A percentile compares a stretch with the other conserved stretches of the same genome.
phyloP scores from a whole-genome alignment of 2,888 invertebrate species.

The Gymnoscelis rufifasciata region DNA sequence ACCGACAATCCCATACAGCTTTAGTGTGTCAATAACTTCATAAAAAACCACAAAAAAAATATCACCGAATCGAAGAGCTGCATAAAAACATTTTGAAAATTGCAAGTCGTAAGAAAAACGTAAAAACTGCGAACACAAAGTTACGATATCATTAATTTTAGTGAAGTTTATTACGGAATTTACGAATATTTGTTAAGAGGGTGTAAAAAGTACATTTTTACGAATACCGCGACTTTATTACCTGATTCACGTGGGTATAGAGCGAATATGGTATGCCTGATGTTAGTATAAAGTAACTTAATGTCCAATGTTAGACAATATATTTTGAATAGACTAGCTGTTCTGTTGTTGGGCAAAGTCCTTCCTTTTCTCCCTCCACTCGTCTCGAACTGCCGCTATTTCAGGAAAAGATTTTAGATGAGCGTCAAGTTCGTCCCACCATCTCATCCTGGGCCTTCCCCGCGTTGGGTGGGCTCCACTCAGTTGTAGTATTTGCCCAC shows the following conservation, averaged over 20 bases:
- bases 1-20: not conserved
- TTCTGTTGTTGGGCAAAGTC: too few relatives aligned
- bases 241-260: slow-evolving; percentile 2
- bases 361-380: too few relatives aligned
- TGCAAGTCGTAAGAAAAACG: slow-evolving; percentile 16
- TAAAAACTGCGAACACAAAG: slow-evolving; percentile 15
- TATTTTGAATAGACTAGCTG: too few relatives aligned
- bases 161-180: slow-evolving; percentile 18
- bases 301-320: too few relatives aligned
- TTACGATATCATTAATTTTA: slow-evolving; percentile 22
- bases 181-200: slow-evolving; percentile 13
- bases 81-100: slow-evolving; percentile 15
- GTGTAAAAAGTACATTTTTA: slow-evolving; percentile 10
- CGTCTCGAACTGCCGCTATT: too few relatives aligned
- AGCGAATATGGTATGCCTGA: too few relatives aligned
- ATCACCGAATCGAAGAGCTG: slow-evolving; percentile 3
- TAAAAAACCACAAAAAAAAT: not conserved
- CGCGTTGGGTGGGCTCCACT: too few relatives aligned
- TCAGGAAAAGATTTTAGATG: too few relatives aligned
- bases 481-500: too few relatives aligned
- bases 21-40: not conserved
- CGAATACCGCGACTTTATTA: slow-evolving; percentile 1
- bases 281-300: too few relatives aligned
- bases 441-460: too few relatives aligned
- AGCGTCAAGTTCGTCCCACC: too few relatives aligned